A percentile compares a stretch with the other conserved stretches of the same genome.
These are phyloP conservation scores for Eufriesea mexicana DNA, from an alignment of 1,140 invertebrate genomes.

Conservation along the genomic window DNA sequence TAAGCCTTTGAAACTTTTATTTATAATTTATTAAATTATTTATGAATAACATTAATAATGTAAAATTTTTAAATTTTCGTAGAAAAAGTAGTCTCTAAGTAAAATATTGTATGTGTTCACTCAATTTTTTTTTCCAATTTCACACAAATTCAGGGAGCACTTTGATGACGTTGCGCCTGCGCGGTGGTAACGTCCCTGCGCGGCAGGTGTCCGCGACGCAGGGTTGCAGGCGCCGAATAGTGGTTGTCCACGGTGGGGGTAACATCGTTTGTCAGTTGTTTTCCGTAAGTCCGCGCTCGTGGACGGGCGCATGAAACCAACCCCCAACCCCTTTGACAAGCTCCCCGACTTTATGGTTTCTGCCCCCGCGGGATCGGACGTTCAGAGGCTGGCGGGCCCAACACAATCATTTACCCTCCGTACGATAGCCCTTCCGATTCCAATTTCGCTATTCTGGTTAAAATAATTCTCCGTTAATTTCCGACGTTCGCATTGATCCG, in stretches of 20 bases:
- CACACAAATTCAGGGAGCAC: neutral
- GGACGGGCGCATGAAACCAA: constrained; percentile 77
- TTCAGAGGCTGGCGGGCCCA: constrained; percentile 41
- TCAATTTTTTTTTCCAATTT: neutral
- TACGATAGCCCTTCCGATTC: constrained; percentile 11
- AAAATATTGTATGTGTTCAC: too few species aligned
- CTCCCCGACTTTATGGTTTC: constrained; percentile 56
- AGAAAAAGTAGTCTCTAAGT: too few species aligned
- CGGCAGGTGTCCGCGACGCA: constrained; percentile 69
- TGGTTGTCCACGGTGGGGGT: constrained; percentile 67
- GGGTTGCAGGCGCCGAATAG: constrained; percentile 70
- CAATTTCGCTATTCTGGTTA: constrained; percentile 30
- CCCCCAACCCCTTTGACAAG: constrained; percentile 64
- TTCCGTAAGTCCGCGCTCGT: constrained; percentile 80
- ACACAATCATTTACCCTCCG: constrained; percentile 30
- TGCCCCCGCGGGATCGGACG: constrained; percentile 45
- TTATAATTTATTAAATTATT: neutral
- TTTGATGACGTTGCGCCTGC: constrained; percentile 54
- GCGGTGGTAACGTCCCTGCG: constrained; percentile 32
- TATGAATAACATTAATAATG: neutral
- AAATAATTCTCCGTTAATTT: constrained; percentile 39
- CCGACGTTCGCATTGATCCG: constrained; percentile 41
- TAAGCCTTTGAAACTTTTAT: neutral
- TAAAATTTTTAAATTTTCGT: too few species aligned
- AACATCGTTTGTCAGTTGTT: constrained; percentile 78